Evolutionary conservation across 1,140 invertebrate species (phyloP), one percentile per base, ranked within the genome.

Genomic region (Dolichoris vasculosae): DNA sequence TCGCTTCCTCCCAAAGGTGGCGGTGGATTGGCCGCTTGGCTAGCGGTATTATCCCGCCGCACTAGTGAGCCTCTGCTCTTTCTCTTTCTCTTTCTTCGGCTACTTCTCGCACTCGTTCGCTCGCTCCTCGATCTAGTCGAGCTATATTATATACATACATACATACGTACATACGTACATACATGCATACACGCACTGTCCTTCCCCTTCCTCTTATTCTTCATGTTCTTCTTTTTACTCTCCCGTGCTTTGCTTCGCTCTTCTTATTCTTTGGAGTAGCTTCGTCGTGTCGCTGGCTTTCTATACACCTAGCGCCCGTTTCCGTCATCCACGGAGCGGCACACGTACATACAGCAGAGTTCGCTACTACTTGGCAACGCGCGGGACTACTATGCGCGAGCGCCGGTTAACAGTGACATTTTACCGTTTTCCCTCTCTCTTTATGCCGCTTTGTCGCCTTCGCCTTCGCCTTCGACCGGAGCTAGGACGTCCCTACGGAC

Each of bases 1-100:
- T 67, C 69, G 84, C 40, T 87, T 87, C 89, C 87, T 84, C 32
- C 87, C 85, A 88, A 87, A 89, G 83, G 35, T 55, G 75, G 6
- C 32, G 8, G 17, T 13, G 6, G 79, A 92, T 92, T 92, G 87
- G 90, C 46, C 82, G 84, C 40, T 32, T 55, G 86, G 88, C 88
- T 92, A 92, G 92, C 91, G 91, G 92, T 92, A 93, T 91, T 88
- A 73, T 80, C 84, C 77, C 64, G 76, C 76, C 82, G 76, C 64
- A 64, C 83, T 79, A 77, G 75, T 63, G 80, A 48, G 32, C 46
- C 76, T n/a, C 3, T 69, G 46, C 46, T 40, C 51, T 75, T 26
- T 48, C 71, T 75, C 23, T 73, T 20, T 32, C 51, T 79, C 35
- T 51, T 23, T 77, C 30, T 13, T 30, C 46, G 23, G 26, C 55